Evolutionary conservation across 1,140 invertebrate species (phyloP).

Genomic region (Dendroctonus ponderosae): DNA sequence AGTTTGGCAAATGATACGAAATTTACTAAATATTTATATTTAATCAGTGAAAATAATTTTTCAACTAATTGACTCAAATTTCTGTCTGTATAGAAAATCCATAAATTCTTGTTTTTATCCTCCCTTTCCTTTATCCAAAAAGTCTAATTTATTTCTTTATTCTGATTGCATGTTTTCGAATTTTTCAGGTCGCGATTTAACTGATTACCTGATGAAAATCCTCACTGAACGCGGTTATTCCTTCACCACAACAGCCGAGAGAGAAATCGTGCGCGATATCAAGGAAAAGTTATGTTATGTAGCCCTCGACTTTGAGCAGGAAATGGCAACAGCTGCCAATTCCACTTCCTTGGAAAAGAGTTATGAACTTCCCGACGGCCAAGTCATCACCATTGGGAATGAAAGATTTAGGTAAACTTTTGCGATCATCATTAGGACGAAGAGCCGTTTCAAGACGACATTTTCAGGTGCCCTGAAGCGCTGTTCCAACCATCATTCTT

Average conservation of each 20-base stretch:
- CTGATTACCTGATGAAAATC: conserved; percentile 96
- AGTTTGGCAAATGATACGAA: no score
- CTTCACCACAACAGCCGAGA: conserved; percentile 94
- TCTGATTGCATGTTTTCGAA: no score
- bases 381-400: conserved; percentile 95
- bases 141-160: no score
- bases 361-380: conserved; percentile 92
- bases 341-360: conserved; percentile 90
- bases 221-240: conserved; percentile 94
- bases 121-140: no score
- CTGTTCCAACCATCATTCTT: conserved; percentile 95
- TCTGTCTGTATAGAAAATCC: no score
- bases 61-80: no score
- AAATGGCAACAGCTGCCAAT: conserved; percentile 90
- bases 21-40: no score
- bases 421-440: neutral
- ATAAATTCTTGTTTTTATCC: no score
- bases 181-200: conserved; percentile 71
- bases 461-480: conserved; percentile 79
- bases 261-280: conserved; percentile 95
- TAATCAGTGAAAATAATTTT: no score
- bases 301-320: conserved; percentile 89
- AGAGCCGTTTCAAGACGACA: neutral
- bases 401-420: conserved; percentile 88
- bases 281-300: conserved; percentile 93